Conservation (phyloP, 2,113 vertebrate species). For the Megatriorchis doriae region DNA sequence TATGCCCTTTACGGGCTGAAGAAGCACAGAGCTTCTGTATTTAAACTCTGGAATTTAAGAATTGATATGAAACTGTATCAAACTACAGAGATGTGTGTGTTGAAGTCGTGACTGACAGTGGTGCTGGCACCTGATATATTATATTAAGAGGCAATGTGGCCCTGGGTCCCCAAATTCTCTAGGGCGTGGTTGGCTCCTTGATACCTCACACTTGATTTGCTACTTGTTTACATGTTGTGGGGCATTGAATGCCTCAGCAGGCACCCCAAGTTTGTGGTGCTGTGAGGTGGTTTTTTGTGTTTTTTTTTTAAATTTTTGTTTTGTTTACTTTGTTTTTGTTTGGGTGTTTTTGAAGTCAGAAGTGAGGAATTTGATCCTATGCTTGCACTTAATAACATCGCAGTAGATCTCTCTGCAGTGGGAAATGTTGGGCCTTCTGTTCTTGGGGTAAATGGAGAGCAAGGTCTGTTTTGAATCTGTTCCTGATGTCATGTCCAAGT, state of each 20-base stretch:
- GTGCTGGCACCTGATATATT: not conserved
- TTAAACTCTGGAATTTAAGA: not conserved
- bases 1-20: not conserved
- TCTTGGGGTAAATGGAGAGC: not conserved
- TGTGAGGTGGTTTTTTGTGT: too few relatives aligned
- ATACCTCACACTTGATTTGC: not conserved
- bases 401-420: not conserved
- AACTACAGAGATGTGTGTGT: not conserved
- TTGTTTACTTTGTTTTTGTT: not conserved
- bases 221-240: not conserved
- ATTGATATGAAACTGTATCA: not conserved
- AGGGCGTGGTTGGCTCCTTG: not conserved
- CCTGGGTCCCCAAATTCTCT: not conserved
- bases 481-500: not conserved
- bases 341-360: not conserved
- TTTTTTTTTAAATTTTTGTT: not conserved
- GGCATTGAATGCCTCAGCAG: too few relatives aligned
- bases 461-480: not conserved
- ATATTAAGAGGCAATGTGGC: not conserved
- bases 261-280: too few relatives aligned
- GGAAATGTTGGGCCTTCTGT: not conserved
- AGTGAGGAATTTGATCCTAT: not conserved
- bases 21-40: not conserved
- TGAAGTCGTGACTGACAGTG: not conserved
- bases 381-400: not conserved